Conservation (phyloP, 2,888 invertebrate species). For the Macrosiphum euphorbiae region DNA sequence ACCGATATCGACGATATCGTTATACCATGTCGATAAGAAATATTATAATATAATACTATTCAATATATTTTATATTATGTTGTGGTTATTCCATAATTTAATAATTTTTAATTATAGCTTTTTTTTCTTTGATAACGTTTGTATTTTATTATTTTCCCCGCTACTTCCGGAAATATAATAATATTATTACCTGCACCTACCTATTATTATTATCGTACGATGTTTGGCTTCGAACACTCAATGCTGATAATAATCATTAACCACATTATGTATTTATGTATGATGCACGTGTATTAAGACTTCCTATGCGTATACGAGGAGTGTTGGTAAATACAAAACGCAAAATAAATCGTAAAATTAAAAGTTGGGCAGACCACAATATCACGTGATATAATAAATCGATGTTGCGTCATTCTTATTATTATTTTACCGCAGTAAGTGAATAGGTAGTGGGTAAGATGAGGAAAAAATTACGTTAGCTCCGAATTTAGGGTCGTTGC, state of each 20-base stretch:
- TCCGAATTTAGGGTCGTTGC: constrained; percentile 22
- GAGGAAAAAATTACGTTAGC: background rate
- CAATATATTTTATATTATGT: background rate
- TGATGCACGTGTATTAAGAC: background rate
- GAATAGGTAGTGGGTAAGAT: no score
- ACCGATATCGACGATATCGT: background rate
- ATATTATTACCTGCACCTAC: background rate
- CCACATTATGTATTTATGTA: background rate
- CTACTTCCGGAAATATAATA: constrained; percentile 24
- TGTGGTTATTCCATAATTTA: background rate
- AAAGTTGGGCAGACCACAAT: background rate
- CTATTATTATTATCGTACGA: background rate
- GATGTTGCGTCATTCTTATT: constrained; percentile 43
- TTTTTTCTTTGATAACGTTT: background rate
- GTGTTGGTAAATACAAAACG: background rate
- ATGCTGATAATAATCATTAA: background rate
- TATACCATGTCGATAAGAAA: background rate
- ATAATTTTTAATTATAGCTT: constrained; percentile 13
- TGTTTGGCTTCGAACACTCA: background rate
- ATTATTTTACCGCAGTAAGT: background rate
- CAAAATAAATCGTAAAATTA: background rate
- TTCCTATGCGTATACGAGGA: background rate
- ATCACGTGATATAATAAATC: constrained; percentile 32
- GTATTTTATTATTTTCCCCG: background rate
- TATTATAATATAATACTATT: background rate